These are phyloP conservation scores for Lepidothrix coronata DNA, from an alignment of 2,113 vertebrate genomes.

Conservation along the genomic window DNA sequence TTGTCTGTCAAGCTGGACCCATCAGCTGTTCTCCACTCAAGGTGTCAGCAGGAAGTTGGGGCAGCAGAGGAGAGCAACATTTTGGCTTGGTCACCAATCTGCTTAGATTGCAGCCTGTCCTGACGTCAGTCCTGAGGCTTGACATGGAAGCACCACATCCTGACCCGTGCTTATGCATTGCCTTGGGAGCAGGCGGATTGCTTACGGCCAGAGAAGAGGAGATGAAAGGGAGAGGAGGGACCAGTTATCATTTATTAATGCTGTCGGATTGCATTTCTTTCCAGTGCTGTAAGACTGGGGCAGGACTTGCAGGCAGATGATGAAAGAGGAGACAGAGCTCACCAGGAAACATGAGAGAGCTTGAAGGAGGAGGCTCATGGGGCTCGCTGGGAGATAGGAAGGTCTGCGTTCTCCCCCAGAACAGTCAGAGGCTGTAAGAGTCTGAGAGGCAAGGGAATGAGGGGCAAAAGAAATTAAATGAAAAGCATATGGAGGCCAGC, in stretches of 20 bases:
- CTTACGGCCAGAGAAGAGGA: not conserved
- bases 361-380: not conserved
- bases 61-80: not conserved
- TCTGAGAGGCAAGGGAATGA: not conserved
- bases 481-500: not conserved
- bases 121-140: not conserved
- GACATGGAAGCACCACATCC: not conserved
- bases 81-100: not conserved
- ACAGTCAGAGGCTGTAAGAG: not conserved
- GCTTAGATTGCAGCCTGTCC: not conserved
- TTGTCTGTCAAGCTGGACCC: not conserved
- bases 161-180: fast-evolving
- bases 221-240: not conserved
- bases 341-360: not conserved
- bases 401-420: not conserved
- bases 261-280: not conserved
- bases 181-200: not conserved
- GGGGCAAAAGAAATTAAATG: not conserved
- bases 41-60: not conserved
- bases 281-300: not conserved
- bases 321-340: slow-evolving; percentile 15
- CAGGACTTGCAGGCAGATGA: not conserved
- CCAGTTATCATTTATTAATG: slow-evolving; percentile 52
- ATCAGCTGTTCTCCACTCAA: not conserved
- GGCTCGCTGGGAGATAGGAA: not conserved